Evolutionary conservation across 2,797 vertebrate species (phyloP).

Genomic region (Synanceia verrucosa): DNA sequence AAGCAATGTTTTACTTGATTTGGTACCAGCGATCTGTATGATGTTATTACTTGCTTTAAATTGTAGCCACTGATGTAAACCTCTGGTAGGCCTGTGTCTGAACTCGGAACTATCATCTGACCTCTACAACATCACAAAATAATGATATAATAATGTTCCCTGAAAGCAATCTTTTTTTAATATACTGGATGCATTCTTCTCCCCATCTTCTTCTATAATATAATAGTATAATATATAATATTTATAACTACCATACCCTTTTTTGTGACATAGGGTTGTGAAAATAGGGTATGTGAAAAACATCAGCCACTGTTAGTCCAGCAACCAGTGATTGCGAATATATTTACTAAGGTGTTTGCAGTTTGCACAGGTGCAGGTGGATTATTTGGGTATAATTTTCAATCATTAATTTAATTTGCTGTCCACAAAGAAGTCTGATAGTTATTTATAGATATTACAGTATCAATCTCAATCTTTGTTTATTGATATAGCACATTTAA

Average conservation of each 20-base stretch:
- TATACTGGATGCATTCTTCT: background rate
- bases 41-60: constrained; percentile 33
- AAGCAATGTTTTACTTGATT: background rate
- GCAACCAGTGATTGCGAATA: background rate
- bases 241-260: background rate
- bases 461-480: too few species aligned
- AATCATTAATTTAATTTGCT: too few species aligned
- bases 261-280: background rate
- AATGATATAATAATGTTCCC: background rate
- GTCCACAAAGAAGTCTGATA: too few species aligned
- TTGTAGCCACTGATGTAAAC: constrained; percentile 34
- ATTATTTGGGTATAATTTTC: too few species aligned
- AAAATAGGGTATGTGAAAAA: background rate
- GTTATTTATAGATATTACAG: too few species aligned
- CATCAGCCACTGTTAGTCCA: background rate
- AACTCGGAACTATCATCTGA: constrained; percentile 22
- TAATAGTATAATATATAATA: too few species aligned
- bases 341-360: background rate
- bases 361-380: too few species aligned
- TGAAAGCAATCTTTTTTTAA: background rate
- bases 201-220: background rate
- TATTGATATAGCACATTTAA: too few species aligned
- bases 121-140: background rate
- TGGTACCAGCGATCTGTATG: background rate
- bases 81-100: constrained; percentile 11